Conservation (phyloP, 2,797 vertebrate genomes). For the Arnoldichthys spilopterus region DNA sequence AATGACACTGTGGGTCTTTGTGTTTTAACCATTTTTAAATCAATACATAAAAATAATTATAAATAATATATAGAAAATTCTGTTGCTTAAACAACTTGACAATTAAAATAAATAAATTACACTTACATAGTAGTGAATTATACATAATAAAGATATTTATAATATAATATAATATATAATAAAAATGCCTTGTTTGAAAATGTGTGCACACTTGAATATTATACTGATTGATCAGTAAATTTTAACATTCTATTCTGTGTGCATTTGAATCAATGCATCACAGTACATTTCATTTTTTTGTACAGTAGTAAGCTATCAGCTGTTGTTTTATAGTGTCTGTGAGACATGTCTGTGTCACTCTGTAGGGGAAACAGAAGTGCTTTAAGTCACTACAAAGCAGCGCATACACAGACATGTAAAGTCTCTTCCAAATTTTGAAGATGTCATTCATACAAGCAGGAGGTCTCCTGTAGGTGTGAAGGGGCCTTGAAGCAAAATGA, state of each 20-base stretch:
- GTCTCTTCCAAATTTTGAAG: constrained; percentile 40
- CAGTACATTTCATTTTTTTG: not conserved
- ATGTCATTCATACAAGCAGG: constrained; percentile 29
- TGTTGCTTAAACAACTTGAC: too few relatives aligned
- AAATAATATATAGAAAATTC: too few relatives aligned
- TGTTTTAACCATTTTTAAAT: too few relatives aligned
- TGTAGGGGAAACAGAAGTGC: constrained; percentile 12
- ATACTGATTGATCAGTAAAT: too few relatives aligned
- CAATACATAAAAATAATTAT: too few relatives aligned
- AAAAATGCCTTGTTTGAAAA: too few relatives aligned
- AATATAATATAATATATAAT: too few relatives aligned
- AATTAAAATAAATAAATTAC: too few relatives aligned
- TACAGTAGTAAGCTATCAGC: not conserved
- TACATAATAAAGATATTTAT: too few relatives aligned
- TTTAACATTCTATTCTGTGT: not conserved
- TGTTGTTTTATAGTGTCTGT: constrained; percentile 10
- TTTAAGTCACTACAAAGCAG: constrained; percentile 26
- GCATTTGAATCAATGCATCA: not conserved
- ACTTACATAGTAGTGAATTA: too few relatives aligned
- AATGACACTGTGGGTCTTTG: too few relatives aligned
- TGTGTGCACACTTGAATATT: too few relatives aligned
- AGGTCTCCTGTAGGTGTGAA: constrained; percentile 35
- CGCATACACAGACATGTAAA: constrained; percentile 16
- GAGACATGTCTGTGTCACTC: not conserved
- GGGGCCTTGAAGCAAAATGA: constrained; percentile 42